Conservation (phyloP, 2,797 vertebrate species). For the Scarus forsteni region DNA sequence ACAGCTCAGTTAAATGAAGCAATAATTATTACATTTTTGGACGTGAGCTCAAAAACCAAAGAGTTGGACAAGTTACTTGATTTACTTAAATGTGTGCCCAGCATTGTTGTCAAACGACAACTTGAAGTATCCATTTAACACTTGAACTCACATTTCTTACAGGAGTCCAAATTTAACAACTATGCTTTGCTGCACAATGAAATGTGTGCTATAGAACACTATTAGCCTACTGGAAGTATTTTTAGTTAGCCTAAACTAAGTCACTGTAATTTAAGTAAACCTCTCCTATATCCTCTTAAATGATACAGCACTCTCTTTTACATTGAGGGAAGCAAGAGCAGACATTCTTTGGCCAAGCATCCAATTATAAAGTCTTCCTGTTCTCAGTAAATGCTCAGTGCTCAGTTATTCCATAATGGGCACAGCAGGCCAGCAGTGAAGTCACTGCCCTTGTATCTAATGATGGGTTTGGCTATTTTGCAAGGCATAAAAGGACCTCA, state of each 20-base stretch:
- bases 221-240: too few relatives aligned
- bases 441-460: constrained; percentile 66
- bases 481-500: constrained; percentile 56
- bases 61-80: too few relatives aligned
- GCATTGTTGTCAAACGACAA: too few relatives aligned
- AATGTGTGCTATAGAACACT: too few relatives aligned
- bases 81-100: too few relatives aligned
- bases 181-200: too few relatives aligned
- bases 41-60: too few relatives aligned
- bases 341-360: constrained; percentile 24
- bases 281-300: constrained; percentile 14
- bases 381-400: constrained; percentile 48
- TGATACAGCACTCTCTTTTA: constrained; percentile 3
- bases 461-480: constrained; percentile 59
- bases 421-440: constrained; percentile 60
- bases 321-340: constrained; percentile 3
- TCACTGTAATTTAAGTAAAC: background rate
- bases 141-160: too few relatives aligned
- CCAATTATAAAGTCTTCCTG: constrained; percentile 43
- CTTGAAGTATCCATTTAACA: too few relatives aligned
- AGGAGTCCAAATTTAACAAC: too few relatives aligned
- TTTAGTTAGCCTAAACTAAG: constrained; percentile 1
- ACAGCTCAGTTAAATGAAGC: too few relatives aligned
- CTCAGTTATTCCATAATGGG: constrained; percentile 68
- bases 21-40: too few relatives aligned